Base-by-base conservation (phyloP, 2,888 invertebrate genomes). In the Nymphalis urticae region DNA sequence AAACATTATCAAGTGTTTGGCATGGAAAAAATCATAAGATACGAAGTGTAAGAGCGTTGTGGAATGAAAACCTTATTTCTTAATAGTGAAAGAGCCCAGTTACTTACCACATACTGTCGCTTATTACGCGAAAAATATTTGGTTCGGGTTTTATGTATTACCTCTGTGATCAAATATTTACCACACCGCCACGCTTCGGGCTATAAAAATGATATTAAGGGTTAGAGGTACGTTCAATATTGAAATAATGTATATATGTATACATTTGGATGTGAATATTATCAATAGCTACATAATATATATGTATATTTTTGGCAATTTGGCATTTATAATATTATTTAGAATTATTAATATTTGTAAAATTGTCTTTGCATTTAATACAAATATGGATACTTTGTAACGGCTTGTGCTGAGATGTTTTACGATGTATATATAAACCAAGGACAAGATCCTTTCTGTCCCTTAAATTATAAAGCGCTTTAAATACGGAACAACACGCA, bases 131-230 rank as follows among this genome's bases (percentile, higher is more conserved):
- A 61, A 21, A 54, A 58, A 62, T 72, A 64, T 72, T 69, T 68
- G 58, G 61, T 59, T 67, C 69, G 59, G 58, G 61, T 69, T 72
- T 71, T 71, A 72, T 50, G 68, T 62, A 16, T 64, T 65, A 65
- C 53, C 53, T 66, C 48, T 70, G 56, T 65, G 63, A 66, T 75
- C 70, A 73, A 75, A 73, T 75, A 75, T 75, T 75, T 73, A 75
- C 61, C 50, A 48, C 59, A 64, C 64, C 62, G 60, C 62, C 70
- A 60, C 68, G 72, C 66, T 60, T 70, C 32, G 60, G 16, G 53
- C 42, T 54, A 60, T 60, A 62, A 62, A 21, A 62, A 61, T 56
- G 54, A 56, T 59, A 24, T n/a, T 65, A 58, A 50, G 48, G 59
- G 47, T 1, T 16, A 24, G n/a, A 16, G 42, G 42, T 42, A 42